Base-by-base conservation (phyloP, 1,140 invertebrate genomes). In the Dendroctonus valens region DNA sequence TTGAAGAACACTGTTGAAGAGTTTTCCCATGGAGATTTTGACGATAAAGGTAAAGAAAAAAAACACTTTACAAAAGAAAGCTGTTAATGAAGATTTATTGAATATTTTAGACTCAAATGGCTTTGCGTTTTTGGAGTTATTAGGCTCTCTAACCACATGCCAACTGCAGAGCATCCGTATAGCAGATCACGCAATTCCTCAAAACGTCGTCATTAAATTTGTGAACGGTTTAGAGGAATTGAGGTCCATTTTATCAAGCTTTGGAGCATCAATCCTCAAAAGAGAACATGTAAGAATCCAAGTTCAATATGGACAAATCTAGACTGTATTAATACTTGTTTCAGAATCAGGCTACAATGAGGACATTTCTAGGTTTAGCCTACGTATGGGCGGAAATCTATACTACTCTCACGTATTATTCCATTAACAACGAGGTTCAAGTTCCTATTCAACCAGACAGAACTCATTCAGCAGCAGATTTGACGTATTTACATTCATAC, bases 361-460 rank as follows among this genome's bases (percentile, higher is more conserved):
- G 70, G 15, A 68, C 72, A 7, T 77, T 75, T 67, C 63, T 78
- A 8, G 73, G 74, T 59, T 58, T 77, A 41, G 72, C 70, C 37
- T 77, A 73, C 58, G 59, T 68, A 44, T 78, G 77, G 77, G 75
- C 71, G 4, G 77, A 78, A 64, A 52, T 75, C 44, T 69, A 70
- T 53, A 74, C 75, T 15, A 67, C 66, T 12, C 63, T 78, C 26
- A 59, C 59, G 6, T 76, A 74, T 58, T 76, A 78, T 60, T 71
- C 69, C 6, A 51, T 57, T 1, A 68, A 63, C 59, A 57, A 71
- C 14, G 66, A 76, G 8, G 62, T 71, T 26, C 26, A 59, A 26
- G 53, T 69, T 11, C 50, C 63, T 59, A 71, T 53, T 63, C 51
- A 50, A 11, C 44, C 48, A 0, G 65, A 73, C 57, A 72, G 48